Base-by-base conservation (phyloP, 1,140 invertebrate species). In the Eciton burchellii region DNA sequence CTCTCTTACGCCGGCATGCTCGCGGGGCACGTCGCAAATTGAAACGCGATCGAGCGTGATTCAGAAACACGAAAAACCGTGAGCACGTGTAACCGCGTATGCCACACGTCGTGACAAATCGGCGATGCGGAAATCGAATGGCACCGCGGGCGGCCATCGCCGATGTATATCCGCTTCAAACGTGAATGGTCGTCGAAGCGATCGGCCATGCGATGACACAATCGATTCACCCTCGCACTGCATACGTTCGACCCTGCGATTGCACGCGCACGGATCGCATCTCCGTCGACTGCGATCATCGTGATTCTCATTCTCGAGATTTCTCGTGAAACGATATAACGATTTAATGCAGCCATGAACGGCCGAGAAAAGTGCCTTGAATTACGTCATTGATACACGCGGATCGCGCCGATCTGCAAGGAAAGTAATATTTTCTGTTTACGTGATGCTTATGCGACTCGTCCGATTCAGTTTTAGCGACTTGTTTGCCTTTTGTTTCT, bases 131-230 rank as follows among this genome's bases (percentile, higher is more conserved):
- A 83, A 86, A 77, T 66, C 63, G 70, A 49, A 21, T 63, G 66
- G 26, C 43, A 72, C 57, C n/a, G 5, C 49, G 86, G n/a, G n/a
- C n/a, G n/a, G n/a, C n/a, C n/a, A 86, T 83, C 56, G 52, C 35
- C 47, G 71, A 71, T 21, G 54, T 3, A 35, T 8, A 71, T 19
- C 26, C 71, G 11, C 29, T 26, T 54, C 54, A 73, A 82, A 62
- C 41, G 8, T n/a, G 59, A 49, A 82, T 54, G 35, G 49, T 59
- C n/a, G 45, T 47, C 56, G 54, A 70, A 57, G 2, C 59, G 74
- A 85, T 81, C 60, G 63, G 14, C 8, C 57, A 8, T 82, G 60
- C 60, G 68, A 43, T 19, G 41, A 49, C 43, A 47, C 35, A 43
- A 81, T 24, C 35, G 14, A 49, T 43, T 68, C 45, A 14, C 65